Base-by-base conservation (phyloP, 2,797 vertebrate genomes). In the Dendrocincla fuliginosa region DNA sequence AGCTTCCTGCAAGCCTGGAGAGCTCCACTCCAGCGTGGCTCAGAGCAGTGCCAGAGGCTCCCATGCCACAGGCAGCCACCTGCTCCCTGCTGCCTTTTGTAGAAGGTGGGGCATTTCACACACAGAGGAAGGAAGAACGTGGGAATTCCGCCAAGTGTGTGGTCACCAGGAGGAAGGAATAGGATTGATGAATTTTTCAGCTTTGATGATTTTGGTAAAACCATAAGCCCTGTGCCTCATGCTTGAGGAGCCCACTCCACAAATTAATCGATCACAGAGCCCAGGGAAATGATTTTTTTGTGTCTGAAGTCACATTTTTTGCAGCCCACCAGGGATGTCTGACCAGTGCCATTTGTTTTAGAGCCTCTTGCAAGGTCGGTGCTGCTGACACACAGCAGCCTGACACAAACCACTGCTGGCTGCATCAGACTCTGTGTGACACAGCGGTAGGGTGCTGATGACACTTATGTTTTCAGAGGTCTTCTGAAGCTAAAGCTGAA, bases 91-190 rank as follows among this genome's bases (percentile, higher is more conserved):
- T 3, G 50, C 3, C 0, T 30, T 83, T 59, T 4, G 0, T 8
- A 64, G 42, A 25, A 63, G 52, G 17, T 37, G 57, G 41, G 28
- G 70, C 25, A 30, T 33, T 53, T 64, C 80, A 32, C 52, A 60
- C 39, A 17, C 27, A 73, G 16, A 14, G 85, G 92, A 96, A 96
- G 79, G 83, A 85, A 93, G 87, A 83, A 61, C 3, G 30, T 18
- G 63, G 83, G 46, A 59, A 56, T 56, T 90, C 73, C 3, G 0
- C 60, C 76, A 74, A 73, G 60, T 11, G 32, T 80, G 93, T 84
- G 90, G 93, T 77, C 69, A 84, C 76, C 17, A 53, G 60, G 56
- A 96, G 92, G 88, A 96, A 96, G 65, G 85, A 93, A 71, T 64
- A 49, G 37, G 56, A 60, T 3, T 83, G 60, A 61, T 41, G 25